These are phyloP conservation scores for Sebastes minor DNA, from an alignment of 2,797 vertebrate genomes.

Conservation along the genomic window DNA sequence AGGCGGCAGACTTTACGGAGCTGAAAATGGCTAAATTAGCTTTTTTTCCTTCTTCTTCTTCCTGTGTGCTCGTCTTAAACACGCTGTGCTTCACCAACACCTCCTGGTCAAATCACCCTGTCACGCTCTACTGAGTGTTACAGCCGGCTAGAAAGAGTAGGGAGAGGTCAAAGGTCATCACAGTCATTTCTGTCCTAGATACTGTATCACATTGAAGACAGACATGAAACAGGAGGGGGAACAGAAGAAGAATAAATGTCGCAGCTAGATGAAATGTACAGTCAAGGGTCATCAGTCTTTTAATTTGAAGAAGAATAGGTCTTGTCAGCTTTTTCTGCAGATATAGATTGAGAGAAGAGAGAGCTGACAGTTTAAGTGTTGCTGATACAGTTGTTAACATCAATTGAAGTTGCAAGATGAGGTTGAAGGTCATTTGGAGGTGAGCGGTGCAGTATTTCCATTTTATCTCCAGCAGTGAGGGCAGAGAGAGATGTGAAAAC, in stretches of 20 bases:
- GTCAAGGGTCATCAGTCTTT: not conserved
- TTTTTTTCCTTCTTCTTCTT: not conserved
- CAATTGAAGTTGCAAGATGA: not conserved
- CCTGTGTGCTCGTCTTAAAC: constrained; percentile 9
- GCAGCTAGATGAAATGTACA: not conserved
- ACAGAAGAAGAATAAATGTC: not conserved
- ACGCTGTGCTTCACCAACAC: not conserved
- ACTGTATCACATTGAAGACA: not conserved
- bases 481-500: not conserved
- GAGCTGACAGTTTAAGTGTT: not conserved
- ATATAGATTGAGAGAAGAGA: not conserved
- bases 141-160: not conserved
- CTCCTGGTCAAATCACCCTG: not conserved
- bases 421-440: not conserved
- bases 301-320: not conserved
- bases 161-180: constrained; percentile 2
- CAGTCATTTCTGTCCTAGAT: not conserved
- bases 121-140: not conserved
- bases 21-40: constrained; percentile 16
- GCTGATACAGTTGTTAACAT: not conserved
- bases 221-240: not conserved
- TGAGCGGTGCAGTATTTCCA: not conserved
- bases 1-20: not conserved
- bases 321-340: not conserved
- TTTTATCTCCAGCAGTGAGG: not conserved